phyloP scores from a whole-genome alignment of 2,797 vertebrate genomes.

The Schizopygopsis pylzovi region DNA sequence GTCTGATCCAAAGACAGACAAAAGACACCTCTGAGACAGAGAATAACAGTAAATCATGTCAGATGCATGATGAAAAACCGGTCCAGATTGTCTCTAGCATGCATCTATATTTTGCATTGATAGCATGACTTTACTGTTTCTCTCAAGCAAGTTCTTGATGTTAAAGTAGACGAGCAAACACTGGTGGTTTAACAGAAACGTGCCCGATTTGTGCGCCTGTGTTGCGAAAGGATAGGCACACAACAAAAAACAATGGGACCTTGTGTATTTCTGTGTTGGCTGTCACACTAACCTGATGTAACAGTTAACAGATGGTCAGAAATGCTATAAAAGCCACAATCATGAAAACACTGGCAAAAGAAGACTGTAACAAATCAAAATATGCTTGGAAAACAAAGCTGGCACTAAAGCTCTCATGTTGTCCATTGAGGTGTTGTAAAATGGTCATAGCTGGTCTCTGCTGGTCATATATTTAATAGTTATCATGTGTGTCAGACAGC shows the following conservation, averaged over 20 bases:
- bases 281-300: slow-evolving; percentile 55
- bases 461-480: slow-evolving; percentile 13
- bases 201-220: not conserved
- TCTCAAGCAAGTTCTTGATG: not conserved
- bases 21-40: slow-evolving; percentile 22
- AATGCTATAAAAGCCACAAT: slow-evolving; percentile 53
- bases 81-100: slow-evolving; percentile 8
- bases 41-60: slow-evolving; percentile 30
- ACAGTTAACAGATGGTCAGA: slow-evolving; percentile 69
- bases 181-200: not conserved
- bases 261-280: slow-evolving; percentile 55
- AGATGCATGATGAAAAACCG: slow-evolving; percentile 11
- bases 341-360: slow-evolving; percentile 53
- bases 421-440: slow-evolving; percentile 50
- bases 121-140: not conserved
- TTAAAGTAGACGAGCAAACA: not conserved
- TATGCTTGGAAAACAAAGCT: slow-evolving; percentile 46
- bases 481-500: slow-evolving; percentile 20
- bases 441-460: not conserved
- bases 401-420: slow-evolving; percentile 22
- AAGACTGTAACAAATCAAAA: slow-evolving; percentile 44
- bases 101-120: slow-evolving; percentile 2
- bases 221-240: not conserved
- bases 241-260: slow-evolving; percentile 40
- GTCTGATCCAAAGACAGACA: slow-evolving; percentile 39